Percentiles rank a stretch among this genome's conserved stretches.
phyloP scores from a whole-genome alignment of 2,113 vertebrate genomes.

The Calyptomena viridis region DNA sequence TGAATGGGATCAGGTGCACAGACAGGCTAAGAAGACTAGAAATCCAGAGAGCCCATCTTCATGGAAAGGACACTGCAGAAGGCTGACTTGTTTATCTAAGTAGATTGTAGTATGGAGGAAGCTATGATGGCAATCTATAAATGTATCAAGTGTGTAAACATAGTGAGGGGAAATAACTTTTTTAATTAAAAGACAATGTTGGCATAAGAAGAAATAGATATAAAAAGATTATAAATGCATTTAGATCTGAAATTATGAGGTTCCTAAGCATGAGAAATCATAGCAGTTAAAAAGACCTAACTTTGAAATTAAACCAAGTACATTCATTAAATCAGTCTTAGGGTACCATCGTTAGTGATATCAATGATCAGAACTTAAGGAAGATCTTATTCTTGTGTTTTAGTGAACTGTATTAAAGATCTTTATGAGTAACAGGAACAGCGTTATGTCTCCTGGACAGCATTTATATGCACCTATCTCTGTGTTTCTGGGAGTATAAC shows the following conservation, averaged over 20 bases:
- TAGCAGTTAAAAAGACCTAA: neutral
- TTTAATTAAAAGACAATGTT: constrained; percentile 19
- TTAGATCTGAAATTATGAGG: neutral
- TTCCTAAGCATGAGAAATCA: neutral
- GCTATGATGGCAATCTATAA: neutral
- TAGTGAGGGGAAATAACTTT: neutral
- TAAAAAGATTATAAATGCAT: neutral
- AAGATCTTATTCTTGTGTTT: neutral
- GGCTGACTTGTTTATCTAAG: constrained; percentile 7
- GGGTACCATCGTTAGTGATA: neutral
- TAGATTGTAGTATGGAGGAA: neutral
- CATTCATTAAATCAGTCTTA: neutral
- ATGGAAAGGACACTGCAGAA: neutral
- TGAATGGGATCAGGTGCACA: neutral
- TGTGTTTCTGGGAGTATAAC: neutral
- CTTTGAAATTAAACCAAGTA: neutral
- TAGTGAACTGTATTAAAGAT: neutral
- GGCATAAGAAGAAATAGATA: neutral
- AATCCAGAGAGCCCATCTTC: neutral
- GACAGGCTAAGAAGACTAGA: neutral
- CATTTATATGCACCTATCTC: neutral
- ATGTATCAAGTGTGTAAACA: constrained; percentile 13
- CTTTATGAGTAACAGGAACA: neutral
- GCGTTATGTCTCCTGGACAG: neutral
- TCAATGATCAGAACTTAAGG: neutral